Base-by-base conservation (phyloP, 1,140 invertebrate species). In the Cherax quadricarinatus region DNA sequence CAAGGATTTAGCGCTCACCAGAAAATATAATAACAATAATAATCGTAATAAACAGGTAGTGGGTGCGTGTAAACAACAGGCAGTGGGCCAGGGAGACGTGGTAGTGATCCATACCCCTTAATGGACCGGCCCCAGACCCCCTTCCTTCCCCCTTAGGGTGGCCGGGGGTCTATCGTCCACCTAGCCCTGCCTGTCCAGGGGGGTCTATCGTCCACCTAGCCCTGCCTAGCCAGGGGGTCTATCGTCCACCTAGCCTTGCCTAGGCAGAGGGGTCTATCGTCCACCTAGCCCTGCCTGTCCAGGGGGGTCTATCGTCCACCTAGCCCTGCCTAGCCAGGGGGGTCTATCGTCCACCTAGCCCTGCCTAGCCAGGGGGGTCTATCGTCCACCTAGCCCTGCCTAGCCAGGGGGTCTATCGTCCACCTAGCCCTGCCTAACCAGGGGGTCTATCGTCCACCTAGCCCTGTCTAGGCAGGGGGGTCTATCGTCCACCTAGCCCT, bases 91-190 rank as follows among this genome's bases (percentile, higher is more conserved):
- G 66, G 70, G 24, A 75, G 70, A 75, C 70, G 30, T n/a, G n/a
- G n/a, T n/a, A 75, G 70, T 75, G 70, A 75, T 75, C 70, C 70
- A 75, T 75, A 75, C 70, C 70, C 70, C 70, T 75, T 75, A 75
- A 75, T 75, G 16, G 70, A 10, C n/a, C 70, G 4, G 10, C 62
- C 18, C 70, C 24, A 7, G n/a, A 2, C 24, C 70, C 70, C 70
- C n/a, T n/a, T 10, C 62, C 12, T 18, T 1, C 24, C 70, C 9
- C 24, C 70, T 6, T 0, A 3, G 7, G 3, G n/a, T 41, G 70
- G 70, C 70, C 70, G 30, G 70, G 70, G 24, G 70, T 75, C 70
- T 75, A 30, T 5, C 70, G 6, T 12, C 70, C 70, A 1, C 70
- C 70, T 57, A 6, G 6, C n/a, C 70, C 70, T 1, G 3, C 70